Conservation (phyloP, 2,113 vertebrate species). For the Osmerus eperlanus region DNA sequence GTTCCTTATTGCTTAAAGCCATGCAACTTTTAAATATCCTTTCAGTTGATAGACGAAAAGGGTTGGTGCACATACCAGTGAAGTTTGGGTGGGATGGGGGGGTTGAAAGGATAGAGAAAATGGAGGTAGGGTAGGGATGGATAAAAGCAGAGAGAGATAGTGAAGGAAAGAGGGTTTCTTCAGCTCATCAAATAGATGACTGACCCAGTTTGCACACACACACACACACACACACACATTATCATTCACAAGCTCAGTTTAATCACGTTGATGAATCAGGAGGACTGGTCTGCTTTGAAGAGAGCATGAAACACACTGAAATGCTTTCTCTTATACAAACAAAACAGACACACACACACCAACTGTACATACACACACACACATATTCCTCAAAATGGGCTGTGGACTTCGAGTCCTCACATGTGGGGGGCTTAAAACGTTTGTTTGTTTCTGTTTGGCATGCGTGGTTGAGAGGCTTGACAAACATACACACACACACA, state of each 20-base stretch:
- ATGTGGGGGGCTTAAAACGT: background rate
- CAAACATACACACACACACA: constrained; percentile 8
- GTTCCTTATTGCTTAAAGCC: too few species aligned
- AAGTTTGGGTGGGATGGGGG: background rate
- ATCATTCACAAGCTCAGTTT: constrained; percentile 12
- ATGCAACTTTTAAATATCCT: too few species aligned
- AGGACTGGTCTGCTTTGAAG: constrained; percentile 41
- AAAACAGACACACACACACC: background rate
- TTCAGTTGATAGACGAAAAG: too few species aligned
- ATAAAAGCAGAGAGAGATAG: constrained; percentile 14
- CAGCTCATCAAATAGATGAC: constrained; percentile 64
- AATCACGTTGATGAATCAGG: constrained; percentile 27
- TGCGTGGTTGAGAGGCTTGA: background rate
- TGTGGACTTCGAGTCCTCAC: background rate
- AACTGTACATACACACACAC: background rate
- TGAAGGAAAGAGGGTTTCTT: constrained; percentile 41
- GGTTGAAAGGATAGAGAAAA: constrained; percentile 7
- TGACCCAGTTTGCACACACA: constrained; percentile 62
- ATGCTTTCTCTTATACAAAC: constrained; percentile 13
- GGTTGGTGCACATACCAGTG: too few species aligned
- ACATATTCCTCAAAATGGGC: constrained; percentile 15
- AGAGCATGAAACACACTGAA: constrained; percentile 24
- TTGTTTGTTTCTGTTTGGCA: background rate
- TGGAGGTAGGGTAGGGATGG: constrained; percentile 14
- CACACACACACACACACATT: constrained; percentile 11